These are phyloP conservation scores for Phyllostomus hastatus DNA, from an alignment of 2,113 vertebrate genomes.

Conservation along the genomic window DNA sequence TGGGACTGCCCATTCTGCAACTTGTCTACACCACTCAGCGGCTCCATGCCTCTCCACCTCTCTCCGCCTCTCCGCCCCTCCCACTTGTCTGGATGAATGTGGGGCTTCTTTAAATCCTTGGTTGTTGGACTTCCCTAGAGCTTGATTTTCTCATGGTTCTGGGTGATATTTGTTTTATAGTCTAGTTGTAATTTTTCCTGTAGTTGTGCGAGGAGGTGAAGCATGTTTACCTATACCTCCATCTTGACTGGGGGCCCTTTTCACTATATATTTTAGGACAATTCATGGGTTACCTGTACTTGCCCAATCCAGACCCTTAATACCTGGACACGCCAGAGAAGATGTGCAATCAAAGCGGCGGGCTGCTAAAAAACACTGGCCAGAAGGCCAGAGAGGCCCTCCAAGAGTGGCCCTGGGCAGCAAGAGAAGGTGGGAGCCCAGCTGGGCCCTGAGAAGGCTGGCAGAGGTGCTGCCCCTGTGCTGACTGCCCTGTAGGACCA, in stretches of 20 bases:
- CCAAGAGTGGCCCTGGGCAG: neutral
- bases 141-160: too few relatives aligned
- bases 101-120: too few relatives aligned
- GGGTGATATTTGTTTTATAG: too few relatives aligned
- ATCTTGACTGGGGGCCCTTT: neutral
- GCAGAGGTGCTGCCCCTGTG: neutral
- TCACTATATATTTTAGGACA: neutral
- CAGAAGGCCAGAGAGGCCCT: neutral
- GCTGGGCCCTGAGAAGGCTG: neutral
- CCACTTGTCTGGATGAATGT: too few relatives aligned
- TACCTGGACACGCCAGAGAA: neutral
- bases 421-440: neutral
- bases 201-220: too few relatives aligned
- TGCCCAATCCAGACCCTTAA: neutral
- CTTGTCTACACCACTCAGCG: too few relatives aligned
- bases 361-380: neutral
- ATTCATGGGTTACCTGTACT: neutral
- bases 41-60: too few relatives aligned
- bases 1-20: too few relatives aligned
- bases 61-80: too few relatives aligned
- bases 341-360: neutral
- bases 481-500: neutral
- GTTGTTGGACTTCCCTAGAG: too few relatives aligned
- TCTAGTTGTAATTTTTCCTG: too few relatives aligned
- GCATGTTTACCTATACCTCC: too few relatives aligned